Evolutionary conservation across 2,797 vertebrate species (phyloP).

Genomic region (Rhynchotus rufescens): DNA sequence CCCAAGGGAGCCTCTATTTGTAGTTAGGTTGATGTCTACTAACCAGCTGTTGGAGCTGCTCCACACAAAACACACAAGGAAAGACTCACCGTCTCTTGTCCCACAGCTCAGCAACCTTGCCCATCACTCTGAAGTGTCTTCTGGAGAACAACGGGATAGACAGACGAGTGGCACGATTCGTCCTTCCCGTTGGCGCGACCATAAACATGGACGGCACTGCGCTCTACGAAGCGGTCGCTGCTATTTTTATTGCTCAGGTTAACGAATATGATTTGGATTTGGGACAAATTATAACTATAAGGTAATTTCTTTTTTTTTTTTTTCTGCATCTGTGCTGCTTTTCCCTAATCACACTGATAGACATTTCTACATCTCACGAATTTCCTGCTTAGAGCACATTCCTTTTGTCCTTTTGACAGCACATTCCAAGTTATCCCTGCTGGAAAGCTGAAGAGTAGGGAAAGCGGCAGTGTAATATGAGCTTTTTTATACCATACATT

Average conservation of each 20-base stretch:
- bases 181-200: conserved; percentile 89
- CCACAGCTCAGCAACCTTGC: conserved; percentile 88
- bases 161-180: conserved; percentile 88
- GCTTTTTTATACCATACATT: background rate
- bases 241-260: conserved; percentile 92
- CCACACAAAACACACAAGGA: accelerated
- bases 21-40: accelerated
- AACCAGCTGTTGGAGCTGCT: background rate
- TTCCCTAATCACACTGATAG: accelerated
- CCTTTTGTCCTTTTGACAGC: background rate
- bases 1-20: background rate
- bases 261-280: conserved; percentile 91
- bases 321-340: background rate
- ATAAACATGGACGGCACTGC: conserved; percentile 93
- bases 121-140: conserved; percentile 93
- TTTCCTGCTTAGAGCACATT: accelerated
- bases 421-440: background rate
- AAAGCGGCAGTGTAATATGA: accelerated
- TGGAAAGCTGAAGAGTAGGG: background rate
- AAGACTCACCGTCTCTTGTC: background rate
- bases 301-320: conserved; percentile 67
- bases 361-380: background rate
- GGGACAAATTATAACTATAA: conserved; percentile 90
- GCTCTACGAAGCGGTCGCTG: conserved; percentile 89
- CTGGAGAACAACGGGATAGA: conserved; percentile 90